phyloP scores from a whole-genome alignment of 2,113 vertebrate genomes.

The Phylloscopus whistleri region DNA sequence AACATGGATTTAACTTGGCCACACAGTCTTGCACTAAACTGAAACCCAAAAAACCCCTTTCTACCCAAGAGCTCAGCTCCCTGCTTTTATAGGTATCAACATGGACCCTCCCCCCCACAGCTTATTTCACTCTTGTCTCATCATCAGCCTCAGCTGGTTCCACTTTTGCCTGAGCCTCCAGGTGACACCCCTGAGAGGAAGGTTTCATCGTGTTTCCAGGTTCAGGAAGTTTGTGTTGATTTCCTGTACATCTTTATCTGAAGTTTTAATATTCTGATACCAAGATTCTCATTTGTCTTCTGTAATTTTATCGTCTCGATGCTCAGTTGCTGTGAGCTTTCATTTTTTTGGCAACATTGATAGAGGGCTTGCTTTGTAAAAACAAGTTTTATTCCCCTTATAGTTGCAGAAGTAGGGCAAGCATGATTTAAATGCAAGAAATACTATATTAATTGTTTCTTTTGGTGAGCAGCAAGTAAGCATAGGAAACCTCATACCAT shows the following conservation, averaged over 20 bases:
- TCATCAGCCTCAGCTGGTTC: background rate
- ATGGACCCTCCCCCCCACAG: background rate
- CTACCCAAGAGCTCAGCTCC: background rate
- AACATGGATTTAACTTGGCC: background rate
- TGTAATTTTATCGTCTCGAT: background rate
- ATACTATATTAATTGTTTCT: constrained; percentile 46
- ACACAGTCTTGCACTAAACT: accelerated
- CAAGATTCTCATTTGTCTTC: background rate
- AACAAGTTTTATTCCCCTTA: constrained; percentile 54
- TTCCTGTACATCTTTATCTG: background rate
- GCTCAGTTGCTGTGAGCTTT: background rate
- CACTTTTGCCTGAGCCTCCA: background rate
- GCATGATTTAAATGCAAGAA: constrained; percentile 58
- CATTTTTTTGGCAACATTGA: constrained; percentile 31
- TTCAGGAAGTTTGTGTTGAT: background rate
- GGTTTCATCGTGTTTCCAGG: background rate
- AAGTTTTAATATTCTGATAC: background rate
- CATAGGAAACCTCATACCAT: background rate
- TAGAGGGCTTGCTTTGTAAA: constrained; percentile 27
- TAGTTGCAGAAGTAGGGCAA: constrained; percentile 58
- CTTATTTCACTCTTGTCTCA: background rate
- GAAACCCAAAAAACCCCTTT: accelerated
- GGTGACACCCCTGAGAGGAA: background rate
- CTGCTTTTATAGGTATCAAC: background rate
- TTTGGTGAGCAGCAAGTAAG: constrained; percentile 4